phyloP scores from a whole-genome alignment of 2,113 vertebrate genomes.

The Anguilla rostrata region DNA sequence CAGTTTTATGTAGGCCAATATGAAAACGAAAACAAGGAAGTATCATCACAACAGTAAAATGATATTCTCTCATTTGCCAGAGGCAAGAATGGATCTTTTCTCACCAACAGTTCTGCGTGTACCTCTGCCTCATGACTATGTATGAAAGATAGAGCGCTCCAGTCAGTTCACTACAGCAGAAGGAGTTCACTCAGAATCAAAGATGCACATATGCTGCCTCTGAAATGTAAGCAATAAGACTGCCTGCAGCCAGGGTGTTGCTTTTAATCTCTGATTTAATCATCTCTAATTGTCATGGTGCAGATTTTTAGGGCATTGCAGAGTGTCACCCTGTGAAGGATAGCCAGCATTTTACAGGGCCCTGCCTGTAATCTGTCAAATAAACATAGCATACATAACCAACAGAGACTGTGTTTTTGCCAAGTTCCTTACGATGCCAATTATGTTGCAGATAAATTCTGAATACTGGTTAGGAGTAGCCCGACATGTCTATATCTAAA shows the following conservation, averaged over 20 bases:
- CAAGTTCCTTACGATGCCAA: neutral
- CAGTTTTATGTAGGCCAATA: neutral
- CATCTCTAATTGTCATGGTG: neutral
- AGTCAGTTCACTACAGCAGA: neutral
- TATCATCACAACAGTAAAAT: neutral
- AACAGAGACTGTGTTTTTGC: neutral
- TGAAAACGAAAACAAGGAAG: neutral
- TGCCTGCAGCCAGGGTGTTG: neutral
- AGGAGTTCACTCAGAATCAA: neutral
- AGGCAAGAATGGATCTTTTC: neutral
- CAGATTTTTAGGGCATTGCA: neutral
- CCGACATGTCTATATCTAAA: too few relatives aligned
- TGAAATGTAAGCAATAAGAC: neutral
- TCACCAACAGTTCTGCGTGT: neutral
- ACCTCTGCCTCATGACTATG: neutral
- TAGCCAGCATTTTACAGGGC: neutral
- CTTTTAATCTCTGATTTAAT: neutral
- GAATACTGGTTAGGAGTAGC: neutral
- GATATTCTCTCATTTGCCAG: neutral
- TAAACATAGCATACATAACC: neutral
- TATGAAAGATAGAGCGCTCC: neutral
- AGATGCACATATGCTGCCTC: neutral
- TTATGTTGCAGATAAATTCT: neutral
- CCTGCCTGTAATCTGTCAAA: neutral
- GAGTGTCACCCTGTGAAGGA: neutral